Base-by-base conservation (phyloP, 2,113 vertebrate genomes). In the Elephas maximus region DNA sequence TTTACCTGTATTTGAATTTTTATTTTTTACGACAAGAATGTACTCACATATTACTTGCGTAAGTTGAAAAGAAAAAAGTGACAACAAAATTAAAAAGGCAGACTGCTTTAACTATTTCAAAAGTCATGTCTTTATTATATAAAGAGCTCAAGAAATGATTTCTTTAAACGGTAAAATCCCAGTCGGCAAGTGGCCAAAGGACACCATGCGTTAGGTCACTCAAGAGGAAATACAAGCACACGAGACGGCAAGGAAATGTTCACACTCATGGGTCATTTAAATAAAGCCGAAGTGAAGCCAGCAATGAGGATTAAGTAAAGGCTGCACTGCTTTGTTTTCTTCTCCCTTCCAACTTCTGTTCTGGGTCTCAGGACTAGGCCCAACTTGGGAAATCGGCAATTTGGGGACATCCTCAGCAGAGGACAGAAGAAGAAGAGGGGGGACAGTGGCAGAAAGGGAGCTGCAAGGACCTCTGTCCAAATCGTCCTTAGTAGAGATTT, bases 191-290 rank as follows among this genome's bases (percentile, higher is more conserved):
- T 76, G 21, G n/a, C 83, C n/a, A 78, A 63, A 87, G 63, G 76
- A 44, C 53, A 17, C 51, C 24, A 4, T 4, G 48, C 74, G 15
- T 69, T 37, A 24, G 45, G 28, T 86, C 63, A 53, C 41, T n/a
- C 37, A 81, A 62, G 45, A 94, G 78, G 94, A 94, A 45, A 95
- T 41, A 37, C 14, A 14, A 91, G 67, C 90, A 71, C 73, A 41
- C 20, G 53, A 84, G 73, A 20, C 60, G 6, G 14, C 17, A 71
- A n/a, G 82, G 37, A 71, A 45, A 41, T n/a, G n/a, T 78, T 51
- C 45, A 0, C 5, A 33, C 33, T 45, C 74, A 62, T 0, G 0
- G 3, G 41, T 10, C 77, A 63, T 78, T 88, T 51, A 45, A 5
- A 30, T n/a, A 88, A 48, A 33, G 30, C 60, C 26, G 9, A 12